phyloP scores from a whole-genome alignment of 2,888 invertebrate genomes.

The Camponotus fellah region DNA sequence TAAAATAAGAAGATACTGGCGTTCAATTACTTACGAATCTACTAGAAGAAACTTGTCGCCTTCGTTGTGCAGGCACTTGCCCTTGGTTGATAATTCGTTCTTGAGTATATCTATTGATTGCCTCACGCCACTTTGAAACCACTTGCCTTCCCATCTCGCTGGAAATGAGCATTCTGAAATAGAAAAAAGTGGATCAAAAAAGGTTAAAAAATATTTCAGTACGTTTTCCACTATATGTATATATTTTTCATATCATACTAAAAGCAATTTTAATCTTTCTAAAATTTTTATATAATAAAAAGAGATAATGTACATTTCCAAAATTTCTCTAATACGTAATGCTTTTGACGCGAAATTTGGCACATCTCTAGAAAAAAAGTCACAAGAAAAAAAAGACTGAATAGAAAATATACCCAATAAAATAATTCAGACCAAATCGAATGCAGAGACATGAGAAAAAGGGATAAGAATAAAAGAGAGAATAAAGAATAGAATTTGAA shows the following conservation, averaged over 20 bases:
- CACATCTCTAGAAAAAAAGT: not conserved
- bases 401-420: constrained; percentile 67
- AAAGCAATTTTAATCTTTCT: not conserved
- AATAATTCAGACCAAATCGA: constrained; percentile 74
- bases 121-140: constrained; percentile 96
- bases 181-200: constrained; percentile 50
- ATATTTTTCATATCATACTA: not conserved
- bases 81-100: constrained; percentile 94
- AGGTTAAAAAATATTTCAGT: constrained; percentile 1
- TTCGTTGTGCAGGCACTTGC: constrained; percentile 93
- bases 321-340: not conserved
- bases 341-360: not conserved
- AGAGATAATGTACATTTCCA: not conserved
- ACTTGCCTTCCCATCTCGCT: constrained; percentile 94
- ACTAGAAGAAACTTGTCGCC: constrained; percentile 96
- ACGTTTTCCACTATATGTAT: not conserved
- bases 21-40: constrained; percentile 92
- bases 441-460: constrained; percentile 19
- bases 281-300: not conserved
- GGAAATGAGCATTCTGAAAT: constrained; percentile 93
- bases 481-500: not conserved
- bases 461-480: constrained; percentile 36
- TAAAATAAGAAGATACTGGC: constrained; percentile 9
- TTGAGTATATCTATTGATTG: constrained; percentile 94
- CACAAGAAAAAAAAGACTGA: constrained; percentile 6